Base-by-base conservation (phyloP, 2,113 vertebrate species). In the Rhodinocichla rosea region DNA sequence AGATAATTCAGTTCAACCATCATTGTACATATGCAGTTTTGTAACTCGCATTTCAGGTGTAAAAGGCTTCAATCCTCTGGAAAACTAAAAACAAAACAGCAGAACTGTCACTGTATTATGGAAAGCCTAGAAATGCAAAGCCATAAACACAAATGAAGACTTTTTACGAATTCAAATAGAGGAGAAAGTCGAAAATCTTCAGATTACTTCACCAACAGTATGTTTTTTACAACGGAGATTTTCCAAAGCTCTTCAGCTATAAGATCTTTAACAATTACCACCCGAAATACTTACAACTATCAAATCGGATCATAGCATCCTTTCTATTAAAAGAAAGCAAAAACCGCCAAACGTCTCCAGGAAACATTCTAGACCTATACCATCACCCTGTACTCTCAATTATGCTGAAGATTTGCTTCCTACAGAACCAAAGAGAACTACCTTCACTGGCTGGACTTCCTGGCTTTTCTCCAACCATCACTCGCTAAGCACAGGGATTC, bases 191-290 rank as follows among this genome's bases (percentile, higher is more conserved):
- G 1, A 92, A 90, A 81, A 23, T 8, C 30, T 63, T 55, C n/a
- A 18, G 10, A 35, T 26, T 32, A 59, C 33, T 83, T 76, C 53
- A 90, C 15, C 28, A 62, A 22, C 24, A 40, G 13, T 37, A 57
- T 1, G 6, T 10, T 42, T 11, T n/a, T 7, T 23, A 63, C 7
- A 7, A 64, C 1, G 1, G 6, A 67, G 26, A 64, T 37, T 23
- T 53, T 45, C 28, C 32, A 49, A 15, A 65, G 30, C 10, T 26
- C 44, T 57, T 56, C 52, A 50, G 14, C 42, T 69, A 56, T 14
- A 80, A 1, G 2, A 68, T 33, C 39, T 20, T 37, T 39, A 93
- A 64, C 15, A 32, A 35, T 24, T 85, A n/a, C 62, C 40, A 75
- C 40, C 37, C 2, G 0, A 81, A 86, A 87, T 23, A 59, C 20